These are phyloP conservation scores for Beroe forskalii DNA, from an alignment of 37 sponge, comb jelly and placozoan genomes.

Conservation along the genomic window DNA sequence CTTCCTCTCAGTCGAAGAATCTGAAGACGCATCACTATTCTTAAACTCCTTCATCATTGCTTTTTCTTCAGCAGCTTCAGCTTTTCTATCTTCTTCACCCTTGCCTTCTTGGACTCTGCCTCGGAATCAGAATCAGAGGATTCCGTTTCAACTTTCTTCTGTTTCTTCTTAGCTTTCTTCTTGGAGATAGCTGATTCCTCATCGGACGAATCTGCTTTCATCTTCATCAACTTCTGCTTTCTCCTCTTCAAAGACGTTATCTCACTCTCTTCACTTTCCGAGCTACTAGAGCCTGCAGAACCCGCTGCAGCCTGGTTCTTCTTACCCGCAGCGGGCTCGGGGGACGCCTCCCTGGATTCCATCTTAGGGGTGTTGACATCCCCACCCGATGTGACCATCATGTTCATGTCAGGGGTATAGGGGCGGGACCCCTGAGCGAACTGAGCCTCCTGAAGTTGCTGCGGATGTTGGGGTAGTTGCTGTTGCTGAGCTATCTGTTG, in stretches of 20 bases:
- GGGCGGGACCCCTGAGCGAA: background rate
- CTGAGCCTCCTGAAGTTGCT: background rate
- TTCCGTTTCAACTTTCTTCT: conserved; percentile 20
- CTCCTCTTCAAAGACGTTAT: background rate
- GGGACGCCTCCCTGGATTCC: background rate
- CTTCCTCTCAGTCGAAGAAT: background rate
- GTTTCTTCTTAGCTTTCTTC: conserved; percentile 37
- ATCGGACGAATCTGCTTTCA: background rate
- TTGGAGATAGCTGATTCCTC: background rate
- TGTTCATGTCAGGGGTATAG: background rate
- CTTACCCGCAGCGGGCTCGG: background rate
- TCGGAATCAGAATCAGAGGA: conserved; percentile 8
- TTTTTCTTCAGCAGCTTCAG: conserved; percentile 41
- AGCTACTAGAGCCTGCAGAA: conserved; percentile 9
- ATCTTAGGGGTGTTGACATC: conserved; percentile 3
- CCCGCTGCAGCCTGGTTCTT: background rate
- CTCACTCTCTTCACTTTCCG: conserved; percentile 11
- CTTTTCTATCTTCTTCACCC: conserved; percentile 10
- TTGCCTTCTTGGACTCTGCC: background rate
- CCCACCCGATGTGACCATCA: background rate
- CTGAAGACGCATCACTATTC: conserved; percentile 22
- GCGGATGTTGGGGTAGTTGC: background rate
- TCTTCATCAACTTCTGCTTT: conserved; percentile 60
- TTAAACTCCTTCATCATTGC: conserved; percentile 57
- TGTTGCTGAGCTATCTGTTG: background rate